Conservation (phyloP, 2,113 vertebrate species). For the Lathamus discolor region DNA sequence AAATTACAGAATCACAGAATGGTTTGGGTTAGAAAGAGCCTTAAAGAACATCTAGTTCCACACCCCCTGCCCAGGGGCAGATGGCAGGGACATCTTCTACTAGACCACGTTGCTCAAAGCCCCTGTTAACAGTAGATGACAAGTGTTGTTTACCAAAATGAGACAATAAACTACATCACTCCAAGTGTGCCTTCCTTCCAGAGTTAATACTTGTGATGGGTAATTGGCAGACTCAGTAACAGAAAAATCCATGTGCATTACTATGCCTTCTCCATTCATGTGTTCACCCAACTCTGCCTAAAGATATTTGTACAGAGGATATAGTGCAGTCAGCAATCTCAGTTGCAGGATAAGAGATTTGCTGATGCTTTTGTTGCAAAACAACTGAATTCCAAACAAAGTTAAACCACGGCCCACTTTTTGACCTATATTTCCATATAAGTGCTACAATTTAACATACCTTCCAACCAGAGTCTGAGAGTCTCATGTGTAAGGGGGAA, state of each 20-base stretch:
- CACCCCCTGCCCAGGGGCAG: background rate
- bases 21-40: background rate
- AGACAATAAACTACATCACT: background rate
- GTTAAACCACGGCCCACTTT: background rate
- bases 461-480: background rate
- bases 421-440: background rate
- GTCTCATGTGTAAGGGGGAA: background rate
- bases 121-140: background rate
- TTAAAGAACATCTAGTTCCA: background rate
- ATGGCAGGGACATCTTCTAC: background rate
- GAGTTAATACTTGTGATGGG: background rate
- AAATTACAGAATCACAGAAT: background rate
- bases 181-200: background rate
- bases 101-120: background rate
- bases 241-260: background rate
- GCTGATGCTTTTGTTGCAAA: background rate
- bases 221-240: background rate
- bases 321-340: background rate
- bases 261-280: background rate
- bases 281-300: background rate
- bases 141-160: background rate
- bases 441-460: background rate
- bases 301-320: background rate
- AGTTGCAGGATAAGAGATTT: background rate
- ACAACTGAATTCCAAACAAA: background rate